Conservation (phyloP, 2,888 invertebrate species). For the Gnatocerus cornutus region DNA sequence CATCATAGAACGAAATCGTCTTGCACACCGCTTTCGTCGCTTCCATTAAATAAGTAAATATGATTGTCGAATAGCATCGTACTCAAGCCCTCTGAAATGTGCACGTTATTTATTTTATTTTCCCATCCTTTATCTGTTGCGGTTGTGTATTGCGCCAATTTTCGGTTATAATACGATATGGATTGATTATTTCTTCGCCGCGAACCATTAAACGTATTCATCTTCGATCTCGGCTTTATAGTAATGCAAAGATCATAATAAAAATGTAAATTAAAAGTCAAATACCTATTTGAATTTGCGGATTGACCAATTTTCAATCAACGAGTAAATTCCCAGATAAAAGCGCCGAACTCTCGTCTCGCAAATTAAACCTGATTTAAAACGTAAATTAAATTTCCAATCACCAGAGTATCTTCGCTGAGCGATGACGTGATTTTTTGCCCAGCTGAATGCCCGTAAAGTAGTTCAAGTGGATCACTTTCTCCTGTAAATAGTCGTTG, state of each 20-base stretch:
- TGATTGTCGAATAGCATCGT: not conserved
- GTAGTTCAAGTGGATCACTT: too few relatives aligned
- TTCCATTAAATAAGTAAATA: conserved; percentile 30
- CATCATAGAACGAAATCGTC: conserved; percentile 1
- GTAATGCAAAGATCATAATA: conserved; percentile 27
- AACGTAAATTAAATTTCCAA: conserved; percentile 43
- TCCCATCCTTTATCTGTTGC: too few relatives aligned
- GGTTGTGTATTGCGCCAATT: not conserved
- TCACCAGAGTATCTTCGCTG: conserved; percentile 31
- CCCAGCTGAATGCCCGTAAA: too few relatives aligned
- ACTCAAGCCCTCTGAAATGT: not conserved
- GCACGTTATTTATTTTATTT: conserved; percentile 6
- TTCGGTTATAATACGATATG: not conserved
- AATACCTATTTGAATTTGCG: conserved; percentile 31
- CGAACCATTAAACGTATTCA: not conserved
- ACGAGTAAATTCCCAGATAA: conserved; percentile 37
- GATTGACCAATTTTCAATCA: conserved; percentile 46
- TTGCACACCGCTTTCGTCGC: conserved; percentile 1
- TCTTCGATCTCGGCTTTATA: not conserved
- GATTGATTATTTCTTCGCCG: not conserved
- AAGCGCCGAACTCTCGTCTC: conserved; percentile 35
- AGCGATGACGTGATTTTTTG: not conserved
- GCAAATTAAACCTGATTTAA: conserved; percentile 41
- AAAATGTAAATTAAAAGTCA: conserved; percentile 41
- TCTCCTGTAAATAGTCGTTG: too few relatives aligned